Base-by-base conservation (phyloP, 2,797 vertebrate genomes). In the Phylloscopus collybita region DNA sequence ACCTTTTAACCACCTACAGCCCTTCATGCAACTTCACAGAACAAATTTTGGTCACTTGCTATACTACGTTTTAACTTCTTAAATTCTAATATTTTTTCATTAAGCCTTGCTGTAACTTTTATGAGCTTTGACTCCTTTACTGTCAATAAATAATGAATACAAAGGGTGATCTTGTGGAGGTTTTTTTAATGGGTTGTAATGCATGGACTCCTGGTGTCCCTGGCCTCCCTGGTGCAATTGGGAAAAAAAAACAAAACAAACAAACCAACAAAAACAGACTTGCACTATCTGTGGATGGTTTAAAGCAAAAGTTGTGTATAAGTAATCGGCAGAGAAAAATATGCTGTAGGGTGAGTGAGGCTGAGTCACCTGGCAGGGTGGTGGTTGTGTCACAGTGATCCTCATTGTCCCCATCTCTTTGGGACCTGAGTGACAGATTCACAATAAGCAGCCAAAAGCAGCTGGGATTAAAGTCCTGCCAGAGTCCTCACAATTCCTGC, bases 121-220 rank as follows among this genome's bases (percentile, higher is more conserved):
- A 21, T 56, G 67, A 73, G n/a, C 19, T 91, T 89, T 85, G 65
- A 38, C 38, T 93, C 5, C 0, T 66, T 93, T 91, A 79, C 29
- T 86, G 20, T 91, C 44, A 86, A 92, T 88, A 93, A 96, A 91
- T 60, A 57, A 70, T 32, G 22, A 83, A 92, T 26, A 49, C 32
- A 40, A 70, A 92, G 67, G 17, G 23, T 64, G 16, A 53, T 80
- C 9, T 38, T 72, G 26, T 78, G 30, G 16, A 13, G 50, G 8
- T 9, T 38, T n/a, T 64, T 71, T 66, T 42, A 19, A 44, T 40
- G 44, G 34, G 18, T 21, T 59, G 25, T 36, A 82, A 27, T 36
- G n/a, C n/a, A 42, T 47, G 45, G 29, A 62, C 40, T 53, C 54
- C n/a, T 61, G 42, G 11, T 45, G 27, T 71, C 54, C 64, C 13